Evolutionary conservation across 1,140 invertebrate species (phyloP).

Genomic region (Triops cancriformis): DNA sequence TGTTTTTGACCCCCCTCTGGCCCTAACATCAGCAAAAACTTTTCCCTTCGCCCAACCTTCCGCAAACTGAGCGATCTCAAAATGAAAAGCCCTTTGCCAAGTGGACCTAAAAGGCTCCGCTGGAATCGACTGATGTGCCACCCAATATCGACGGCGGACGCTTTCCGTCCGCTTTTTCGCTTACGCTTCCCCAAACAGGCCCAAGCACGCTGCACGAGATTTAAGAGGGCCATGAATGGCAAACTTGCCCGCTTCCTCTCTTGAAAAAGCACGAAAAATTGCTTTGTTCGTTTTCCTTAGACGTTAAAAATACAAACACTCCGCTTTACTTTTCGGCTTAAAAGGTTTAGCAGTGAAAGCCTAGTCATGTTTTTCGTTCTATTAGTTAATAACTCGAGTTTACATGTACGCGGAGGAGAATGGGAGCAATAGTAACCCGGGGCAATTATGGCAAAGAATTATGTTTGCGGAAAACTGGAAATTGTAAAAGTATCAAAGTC

Average conservation of each 20-base stretch:
- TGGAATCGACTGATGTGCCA: slow-evolving; percentile 9
- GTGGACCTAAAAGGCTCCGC: not conserved
- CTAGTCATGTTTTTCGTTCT: no score
- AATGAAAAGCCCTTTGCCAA: not conserved
- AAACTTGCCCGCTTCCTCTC: not conserved
- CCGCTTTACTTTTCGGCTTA: no score
- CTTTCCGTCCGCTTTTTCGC: not conserved
- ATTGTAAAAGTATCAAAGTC: no score
- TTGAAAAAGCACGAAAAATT: no score
- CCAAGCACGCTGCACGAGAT: not conserved
- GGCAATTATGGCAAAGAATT: no score
- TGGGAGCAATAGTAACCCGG: no score
- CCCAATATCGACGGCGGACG: not conserved
- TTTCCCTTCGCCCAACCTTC: not conserved
- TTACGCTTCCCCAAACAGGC: not conserved
- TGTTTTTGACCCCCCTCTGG: not conserved
- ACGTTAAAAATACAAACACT: no score
- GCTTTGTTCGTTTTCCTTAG: no score
- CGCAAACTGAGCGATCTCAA: not conserved
- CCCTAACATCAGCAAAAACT: not conserved
- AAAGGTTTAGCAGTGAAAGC: no score
- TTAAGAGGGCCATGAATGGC: not conserved
- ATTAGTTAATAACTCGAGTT: no score
- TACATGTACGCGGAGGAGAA: no score
- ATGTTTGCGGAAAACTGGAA: no score